These are phyloP conservation scores for Megaceryle torquata DNA, from an alignment of 2,113 vertebrate species.

Conservation along the genomic window DNA sequence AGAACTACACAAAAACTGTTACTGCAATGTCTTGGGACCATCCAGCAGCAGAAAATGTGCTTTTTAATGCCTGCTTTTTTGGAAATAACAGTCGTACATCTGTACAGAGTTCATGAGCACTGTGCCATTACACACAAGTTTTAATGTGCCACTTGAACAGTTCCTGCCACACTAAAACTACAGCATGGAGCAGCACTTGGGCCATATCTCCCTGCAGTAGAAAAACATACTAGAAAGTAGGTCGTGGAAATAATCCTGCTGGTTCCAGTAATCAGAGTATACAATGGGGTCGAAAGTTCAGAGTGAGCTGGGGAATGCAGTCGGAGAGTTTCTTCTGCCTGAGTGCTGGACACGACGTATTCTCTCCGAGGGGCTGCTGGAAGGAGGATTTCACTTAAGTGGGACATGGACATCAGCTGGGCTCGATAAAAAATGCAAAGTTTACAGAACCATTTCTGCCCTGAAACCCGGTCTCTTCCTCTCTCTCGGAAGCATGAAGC, in stretches of 20 bases:
- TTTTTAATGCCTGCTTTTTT: not conserved
- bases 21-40: not conserved
- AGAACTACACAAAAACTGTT: not conserved
- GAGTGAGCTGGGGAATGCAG: slow-evolving; percentile 4
- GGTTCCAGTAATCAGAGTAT: slow-evolving; percentile 68
- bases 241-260: slow-evolving; percentile 61
- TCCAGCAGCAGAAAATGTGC: not conserved
- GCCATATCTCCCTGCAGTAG: slow-evolving; percentile 7
- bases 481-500: not conserved
- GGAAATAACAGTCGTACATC: not conserved
- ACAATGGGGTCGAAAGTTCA: slow-evolving; percentile 57
- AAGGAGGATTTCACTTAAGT: not conserved
- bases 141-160: not conserved
- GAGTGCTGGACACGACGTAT: not conserved
- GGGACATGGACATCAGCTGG: not conserved
- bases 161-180: not conserved
- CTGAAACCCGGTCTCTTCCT: not conserved
- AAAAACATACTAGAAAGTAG: slow-evolving; percentile 55
- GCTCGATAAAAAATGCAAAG: not conserved
- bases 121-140: not conserved
- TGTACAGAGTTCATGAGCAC: not conserved
- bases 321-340: not conserved
- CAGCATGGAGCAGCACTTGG: not conserved
- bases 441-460: not conserved
- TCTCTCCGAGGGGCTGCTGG: not conserved